Evolutionary conservation across 2,888 invertebrate species (phyloP).

Genomic region (Acutogordius australiensis): DNA sequence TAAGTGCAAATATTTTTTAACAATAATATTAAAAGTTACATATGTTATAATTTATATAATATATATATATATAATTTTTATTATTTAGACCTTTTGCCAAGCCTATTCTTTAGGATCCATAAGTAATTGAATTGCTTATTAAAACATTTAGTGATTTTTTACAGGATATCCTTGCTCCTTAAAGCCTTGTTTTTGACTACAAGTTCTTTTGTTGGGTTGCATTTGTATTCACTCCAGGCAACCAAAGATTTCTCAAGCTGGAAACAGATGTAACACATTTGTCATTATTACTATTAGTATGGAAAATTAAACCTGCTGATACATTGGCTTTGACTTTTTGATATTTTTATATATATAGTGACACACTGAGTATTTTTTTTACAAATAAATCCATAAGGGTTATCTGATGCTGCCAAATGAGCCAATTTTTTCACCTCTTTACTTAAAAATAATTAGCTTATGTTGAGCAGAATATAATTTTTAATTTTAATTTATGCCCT

Average conservation of each 20-base stretch:
- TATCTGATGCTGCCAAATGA: too few relatives aligned
- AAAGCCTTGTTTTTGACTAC: slow-evolving; percentile 47
- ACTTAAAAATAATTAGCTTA: too few relatives aligned
- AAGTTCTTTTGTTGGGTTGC: slow-evolving; percentile 41
- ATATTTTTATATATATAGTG: too few relatives aligned
- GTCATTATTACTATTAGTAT: background rate
- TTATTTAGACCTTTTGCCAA: slow-evolving; percentile 9
- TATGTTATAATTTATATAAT: background rate
- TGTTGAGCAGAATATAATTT: too few relatives aligned
- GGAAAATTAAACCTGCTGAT: too few relatives aligned
- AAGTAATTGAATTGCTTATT: background rate
- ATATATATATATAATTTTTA: background rate
- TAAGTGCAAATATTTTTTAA: background rate
- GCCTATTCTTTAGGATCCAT: background rate
- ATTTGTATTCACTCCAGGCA: slow-evolving; percentile 52
- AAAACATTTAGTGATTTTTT: slow-evolving; percentile 35
- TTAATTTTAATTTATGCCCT: too few relatives aligned
- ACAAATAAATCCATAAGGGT: too few relatives aligned
- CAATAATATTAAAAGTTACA: background rate
- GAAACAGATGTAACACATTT: slow-evolving; percentile 36
- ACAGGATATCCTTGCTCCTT: slow-evolving; percentile 41
- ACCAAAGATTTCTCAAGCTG: slow-evolving; percentile 50
- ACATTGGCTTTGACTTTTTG: too few relatives aligned
- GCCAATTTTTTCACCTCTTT: too few relatives aligned
- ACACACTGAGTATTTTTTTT: too few relatives aligned